Conservation (phyloP, 2,797 vertebrate genomes). For the Tamandua tetradactyla region DNA sequence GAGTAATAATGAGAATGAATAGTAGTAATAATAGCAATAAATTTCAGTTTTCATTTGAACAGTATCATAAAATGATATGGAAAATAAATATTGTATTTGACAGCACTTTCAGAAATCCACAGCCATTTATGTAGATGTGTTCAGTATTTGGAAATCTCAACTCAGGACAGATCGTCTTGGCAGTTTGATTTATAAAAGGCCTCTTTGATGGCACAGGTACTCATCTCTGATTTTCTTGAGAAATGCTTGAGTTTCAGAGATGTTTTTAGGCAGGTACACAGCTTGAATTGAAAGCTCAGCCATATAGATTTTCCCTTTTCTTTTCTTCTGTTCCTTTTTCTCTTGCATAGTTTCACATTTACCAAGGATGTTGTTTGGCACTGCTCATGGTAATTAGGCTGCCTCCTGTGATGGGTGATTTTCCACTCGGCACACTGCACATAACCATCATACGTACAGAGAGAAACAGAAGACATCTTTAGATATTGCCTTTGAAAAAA, state of each 20-base stretch:
- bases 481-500: conserved; percentile 18
- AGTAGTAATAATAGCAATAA: background rate
- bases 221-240: background rate
- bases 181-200: background rate
- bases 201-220: background rate
- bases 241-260: background rate
- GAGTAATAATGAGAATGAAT: background rate
- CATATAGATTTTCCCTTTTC: background rate
- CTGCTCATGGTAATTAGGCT: background rate
- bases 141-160: background rate
- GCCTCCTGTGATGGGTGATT: background rate
- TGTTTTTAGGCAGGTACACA: background rate
- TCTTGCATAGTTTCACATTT: background rate
- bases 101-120: background rate
- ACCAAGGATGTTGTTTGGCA: background rate
- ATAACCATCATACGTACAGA: background rate
- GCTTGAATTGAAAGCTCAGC: background rate
- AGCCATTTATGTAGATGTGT: background rate
- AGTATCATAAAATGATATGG: background rate
- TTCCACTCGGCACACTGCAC: background rate
- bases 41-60: conserved; percentile 31
- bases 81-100: background rate
- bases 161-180: background rate
- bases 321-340: background rate
- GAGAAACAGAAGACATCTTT: background rate